Evolutionary conservation across 2,113 vertebrate genomes (phyloP).

Genomic region (Phainopepla nitens): DNA sequence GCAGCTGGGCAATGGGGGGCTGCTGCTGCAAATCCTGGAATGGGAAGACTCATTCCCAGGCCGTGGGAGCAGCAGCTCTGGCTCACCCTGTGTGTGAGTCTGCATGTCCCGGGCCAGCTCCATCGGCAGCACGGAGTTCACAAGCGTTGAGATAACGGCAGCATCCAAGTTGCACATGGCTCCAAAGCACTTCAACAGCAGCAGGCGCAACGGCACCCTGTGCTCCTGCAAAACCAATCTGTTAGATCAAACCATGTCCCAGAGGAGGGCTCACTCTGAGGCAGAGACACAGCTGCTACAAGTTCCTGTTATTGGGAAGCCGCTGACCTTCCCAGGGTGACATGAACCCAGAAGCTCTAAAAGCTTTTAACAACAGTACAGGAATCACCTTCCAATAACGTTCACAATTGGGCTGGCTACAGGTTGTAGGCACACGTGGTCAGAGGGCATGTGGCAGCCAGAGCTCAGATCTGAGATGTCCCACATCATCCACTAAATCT

Average conservation of each 20-base stretch:
- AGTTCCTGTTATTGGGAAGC: neutral
- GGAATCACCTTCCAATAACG: fast-evolving
- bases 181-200: constrained; percentile 95
- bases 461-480: neutral
- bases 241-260: neutral
- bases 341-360: neutral
- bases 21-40: neutral
- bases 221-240: constrained; percentile 79
- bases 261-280: neutral
- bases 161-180: constrained; percentile 95
- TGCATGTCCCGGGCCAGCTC: constrained; percentile 96
- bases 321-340: neutral
- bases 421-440: fast-evolving
- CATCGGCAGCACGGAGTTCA: constrained; percentile 96
- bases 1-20: neutral
- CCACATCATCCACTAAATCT: neutral
- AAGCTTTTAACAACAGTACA: neutral
- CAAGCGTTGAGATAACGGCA: constrained; percentile 87
- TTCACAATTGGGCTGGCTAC: neutral
- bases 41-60: fast-evolving
- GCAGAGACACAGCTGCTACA: neutral
- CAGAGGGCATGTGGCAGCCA: neutral
- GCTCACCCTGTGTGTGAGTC: constrained; percentile 87
- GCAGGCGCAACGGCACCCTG: constrained; percentile 84
- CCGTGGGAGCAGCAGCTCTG: neutral